Evolutionary conservation across 2,888 invertebrate genomes (phyloP), one percentile per base, ranked within the genome.

Genomic region (Melikaiella ostensackeni): DNA sequence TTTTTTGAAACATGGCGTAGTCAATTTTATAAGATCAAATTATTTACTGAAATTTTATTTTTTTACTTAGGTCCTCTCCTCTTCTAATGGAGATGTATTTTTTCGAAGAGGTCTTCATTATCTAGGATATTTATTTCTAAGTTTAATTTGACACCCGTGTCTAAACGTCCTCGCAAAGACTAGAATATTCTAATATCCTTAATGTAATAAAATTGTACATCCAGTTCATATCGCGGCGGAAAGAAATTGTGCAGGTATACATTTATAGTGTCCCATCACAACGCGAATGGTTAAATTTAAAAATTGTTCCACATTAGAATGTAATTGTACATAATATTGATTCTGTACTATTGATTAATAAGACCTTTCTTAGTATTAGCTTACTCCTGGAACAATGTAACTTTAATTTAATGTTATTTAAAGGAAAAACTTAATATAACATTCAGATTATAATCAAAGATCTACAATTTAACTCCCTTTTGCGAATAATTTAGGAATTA

Each of bases 301-400:
- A 46, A 70, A 70, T 70, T 70, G 70, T 70, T 70, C 70, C 70
- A 70, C 70, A 33, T 70, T 70, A 70, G 70, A 70, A 50, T 50
- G 70, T 70, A 70, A 70, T 70, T 70, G 70, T 70, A 70, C 70
- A 70, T 70, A 70, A 70, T 70, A 70, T 42, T 24, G 27, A 59
- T 70, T 70, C 50, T 70, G 70, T 70, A 70, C 30, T 30, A 55
- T 70, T 70, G 70, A 55, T 70, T 55, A 13, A 27, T 70, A 42
- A 64, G 42, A 64, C 38, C 64, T 70, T 66, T 70, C 27, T n/a
- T 70, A 70, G 70, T 70, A 59, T 59, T 59, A 59, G 13, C 13
- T 16, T 27, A 55, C 46, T 46, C 50, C 46, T 70, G 70, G 50
- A 70, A 70, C 70, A 70, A 70, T 70, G 50, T 70, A 70, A 50